Conservation (phyloP, 2,797 vertebrate species). For the Etheostoma nigrum region DNA sequence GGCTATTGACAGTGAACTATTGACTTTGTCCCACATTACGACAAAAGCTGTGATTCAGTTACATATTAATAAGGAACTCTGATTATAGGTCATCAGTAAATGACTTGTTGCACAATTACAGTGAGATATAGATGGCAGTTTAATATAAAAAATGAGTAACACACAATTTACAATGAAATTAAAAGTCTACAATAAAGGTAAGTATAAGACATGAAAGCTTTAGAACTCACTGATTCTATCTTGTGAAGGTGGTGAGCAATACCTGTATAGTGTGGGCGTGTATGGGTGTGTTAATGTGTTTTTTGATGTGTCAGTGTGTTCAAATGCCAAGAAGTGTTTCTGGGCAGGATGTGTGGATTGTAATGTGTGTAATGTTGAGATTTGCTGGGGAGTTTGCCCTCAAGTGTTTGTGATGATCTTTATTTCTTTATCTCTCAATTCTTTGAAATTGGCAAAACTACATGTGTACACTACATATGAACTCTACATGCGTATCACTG, state of each 20-base stretch:
- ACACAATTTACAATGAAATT: background rate
- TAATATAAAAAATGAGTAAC: slow-evolving; percentile 17
- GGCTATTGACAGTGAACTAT: slow-evolving; percentile 37
- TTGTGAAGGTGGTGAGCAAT: slow-evolving; percentile 54
- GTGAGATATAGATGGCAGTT: background rate
- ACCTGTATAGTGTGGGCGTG: slow-evolving; percentile 56
- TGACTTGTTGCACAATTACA: background rate
- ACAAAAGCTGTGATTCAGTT: slow-evolving; percentile 23
- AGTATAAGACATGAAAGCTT: background rate
- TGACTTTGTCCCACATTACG: slow-evolving; percentile 55
- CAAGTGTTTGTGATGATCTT: background rate
- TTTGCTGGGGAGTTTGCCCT: slow-evolving; percentile 38
- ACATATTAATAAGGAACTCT: slow-evolving; percentile 47
- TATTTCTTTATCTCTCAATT: background rate
- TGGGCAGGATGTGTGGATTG: slow-evolving; percentile 50
- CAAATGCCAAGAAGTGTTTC: slow-evolving; percentile 54
- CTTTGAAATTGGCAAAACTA: background rate
- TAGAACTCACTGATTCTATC: background rate
- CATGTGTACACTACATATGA: background rate
- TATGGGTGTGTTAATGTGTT: slow-evolving; percentile 68
- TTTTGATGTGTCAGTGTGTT: slow-evolving; percentile 62
- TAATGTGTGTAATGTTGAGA: slow-evolving; percentile 34
- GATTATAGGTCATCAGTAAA: background rate
- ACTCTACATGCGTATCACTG: background rate
- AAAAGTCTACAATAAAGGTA: slow-evolving; percentile 9